Evolutionary conservation across 2,797 vertebrate genomes (phyloP).

Genomic region (Microcaecilia unicolor): DNA sequence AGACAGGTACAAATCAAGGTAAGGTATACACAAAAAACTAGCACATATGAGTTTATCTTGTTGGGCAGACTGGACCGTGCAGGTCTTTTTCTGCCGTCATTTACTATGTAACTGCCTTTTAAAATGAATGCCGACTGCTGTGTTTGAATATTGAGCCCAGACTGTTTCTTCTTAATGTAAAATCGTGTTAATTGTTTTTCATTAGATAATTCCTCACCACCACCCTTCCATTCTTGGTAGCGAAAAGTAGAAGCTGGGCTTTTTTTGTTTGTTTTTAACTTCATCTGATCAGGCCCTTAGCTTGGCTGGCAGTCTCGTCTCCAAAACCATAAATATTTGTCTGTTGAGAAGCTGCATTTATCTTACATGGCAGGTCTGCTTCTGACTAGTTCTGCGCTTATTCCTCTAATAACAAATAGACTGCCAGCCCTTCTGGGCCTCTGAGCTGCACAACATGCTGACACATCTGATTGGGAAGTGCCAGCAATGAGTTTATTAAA

Average conservation of each 20-base stretch:
- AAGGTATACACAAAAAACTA: too few species aligned
- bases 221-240: conserved; percentile 15
- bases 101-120: too few species aligned
- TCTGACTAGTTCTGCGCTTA: conserved; percentile 66
- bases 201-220: conserved; percentile 7
- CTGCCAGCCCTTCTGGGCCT: conserved; percentile 50
- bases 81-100: too few species aligned
- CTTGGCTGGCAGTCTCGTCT: conserved; percentile 45
- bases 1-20: too few species aligned
- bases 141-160: too few species aligned
- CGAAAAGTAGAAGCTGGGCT: conserved; percentile 33
- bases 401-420: conserved; percentile 63
- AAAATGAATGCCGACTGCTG: too few species aligned
- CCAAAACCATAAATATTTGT: conserved; percentile 60
- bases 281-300: conserved; percentile 41
- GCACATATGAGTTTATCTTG: too few species aligned
- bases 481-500: conserved; percentile 44
- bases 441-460: conserved; percentile 41
- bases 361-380: conserved; percentile 54
- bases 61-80: too few species aligned
- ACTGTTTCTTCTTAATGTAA: conserved; percentile 9
- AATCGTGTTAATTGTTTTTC: conserved; percentile 26
- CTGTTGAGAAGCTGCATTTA: conserved; percentile 60
- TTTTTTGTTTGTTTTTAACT: conserved; percentile 28
- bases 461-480: conserved; percentile 39